Evolutionary conservation across 2,113 vertebrate genomes (phyloP).

Genomic region (Sebastes schlegelii): DNA sequence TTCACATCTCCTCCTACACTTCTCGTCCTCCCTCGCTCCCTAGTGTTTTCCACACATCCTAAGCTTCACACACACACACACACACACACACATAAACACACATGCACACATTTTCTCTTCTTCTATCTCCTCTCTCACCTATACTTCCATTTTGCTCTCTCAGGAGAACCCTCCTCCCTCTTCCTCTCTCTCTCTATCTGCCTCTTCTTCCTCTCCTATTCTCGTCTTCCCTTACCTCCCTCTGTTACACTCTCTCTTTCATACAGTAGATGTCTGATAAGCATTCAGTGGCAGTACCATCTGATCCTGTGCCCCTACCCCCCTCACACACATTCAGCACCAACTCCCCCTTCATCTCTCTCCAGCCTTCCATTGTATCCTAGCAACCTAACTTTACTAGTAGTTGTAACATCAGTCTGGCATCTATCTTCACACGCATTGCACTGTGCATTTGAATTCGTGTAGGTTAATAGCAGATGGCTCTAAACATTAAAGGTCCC

Average conservation of each 20-base stretch:
- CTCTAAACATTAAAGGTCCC: background rate
- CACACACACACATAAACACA: slow-evolving; percentile 26
- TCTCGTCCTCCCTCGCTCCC: slow-evolving; percentile 40
- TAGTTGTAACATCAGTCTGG: slow-evolving; percentile 54
- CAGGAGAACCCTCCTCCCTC: slow-evolving; percentile 18
- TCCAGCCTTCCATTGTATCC: slow-evolving; percentile 63
- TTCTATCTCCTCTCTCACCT: slow-evolving; percentile 28
- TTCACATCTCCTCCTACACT: slow-evolving; percentile 45
- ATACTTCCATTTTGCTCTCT: slow-evolving; percentile 11
- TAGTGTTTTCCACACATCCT: slow-evolving; percentile 41
- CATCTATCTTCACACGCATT: slow-evolving; percentile 13
- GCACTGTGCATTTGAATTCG: slow-evolving; percentile 10
- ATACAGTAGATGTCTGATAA: slow-evolving; percentile 56
- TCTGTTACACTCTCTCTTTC: slow-evolving; percentile 3
- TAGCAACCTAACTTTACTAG: slow-evolving; percentile 73
- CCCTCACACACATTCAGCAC: background rate
- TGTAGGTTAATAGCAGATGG: slow-evolving; percentile 1
- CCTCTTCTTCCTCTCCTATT: background rate
- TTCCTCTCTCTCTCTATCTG: no score
- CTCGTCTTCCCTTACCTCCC: background rate
- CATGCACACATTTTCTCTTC: background rate
- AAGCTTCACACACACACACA: slow-evolving; percentile 13
- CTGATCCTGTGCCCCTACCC: slow-evolving; percentile 23
- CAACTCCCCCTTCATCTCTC: slow-evolving; percentile 24
- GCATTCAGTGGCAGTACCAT: slow-evolving; percentile 54